Evolutionary conservation across 2,797 vertebrate genomes (phyloP), one percentile per base, ranked within the genome.

Genomic region (Sciurus vulgaris): DNA sequence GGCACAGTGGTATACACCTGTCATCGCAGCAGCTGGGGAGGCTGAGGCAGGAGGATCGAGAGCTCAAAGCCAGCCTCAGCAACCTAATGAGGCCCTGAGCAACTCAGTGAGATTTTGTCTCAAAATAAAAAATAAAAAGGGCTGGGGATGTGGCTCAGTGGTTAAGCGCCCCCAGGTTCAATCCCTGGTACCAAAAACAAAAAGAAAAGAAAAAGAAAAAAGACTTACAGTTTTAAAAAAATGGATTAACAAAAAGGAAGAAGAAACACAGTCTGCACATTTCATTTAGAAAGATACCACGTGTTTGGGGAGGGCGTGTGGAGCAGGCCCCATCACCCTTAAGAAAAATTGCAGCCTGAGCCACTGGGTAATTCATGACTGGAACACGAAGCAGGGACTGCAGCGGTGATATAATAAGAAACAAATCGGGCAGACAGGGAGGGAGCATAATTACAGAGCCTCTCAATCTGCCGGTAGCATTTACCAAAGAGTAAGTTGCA

Each of bases 401-500:
- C 95, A 94, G 93, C 47, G 76, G 96, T 82, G 96, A 97, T 93
- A 97, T 87, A 97, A 98, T 97, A 97, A 93, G 97, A 97, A 98
- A 97, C 97, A 97, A 98, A 98, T 97, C 98, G 11, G 95, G 97
- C 72, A 91, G 93, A 47, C 95, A 86, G 91, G 97, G 95, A 98
- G 90, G 96, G 97, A 97, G 97, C 96, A 89, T 98, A 98, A 98
- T 98, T 98, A 98, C 90, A 93, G 96, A 1, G 85, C 83, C 7
- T 30, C 96, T 98, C 63, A 6, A 97, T 98, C 97, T 95, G 79
- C 97, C 89, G 97, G 97, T 97, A 97, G 97, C 96, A 59, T 97
- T 98, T 98, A 97, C 97, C 96, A 95, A 97, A 96, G 98, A 98
- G 88, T 97, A 98, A 98, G 98, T 97, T 98, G 97, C 97, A 73